Base-by-base conservation (phyloP, 2,113 vertebrate genomes). In the Phainopepla nitens region DNA sequence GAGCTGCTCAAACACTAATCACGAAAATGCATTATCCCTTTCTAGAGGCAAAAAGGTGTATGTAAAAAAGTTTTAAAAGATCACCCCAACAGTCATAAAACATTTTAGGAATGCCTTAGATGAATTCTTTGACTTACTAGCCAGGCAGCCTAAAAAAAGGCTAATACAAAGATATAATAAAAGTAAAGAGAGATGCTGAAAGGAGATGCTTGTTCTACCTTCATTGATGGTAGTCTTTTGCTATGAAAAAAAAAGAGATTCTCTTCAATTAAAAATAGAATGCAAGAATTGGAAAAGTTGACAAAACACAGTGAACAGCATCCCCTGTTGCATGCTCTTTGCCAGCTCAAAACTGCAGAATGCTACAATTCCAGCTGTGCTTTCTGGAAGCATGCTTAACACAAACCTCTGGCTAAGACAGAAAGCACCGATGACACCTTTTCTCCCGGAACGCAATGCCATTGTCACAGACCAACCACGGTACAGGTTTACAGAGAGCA, bases 271-370 rank as follows among this genome's bases (percentile, higher is more conserved):
- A 91, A 91, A 96, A 96, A 96, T 4, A 92, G 96, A 97, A 97
- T 80, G 96, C 86, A 97, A 95, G 87, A 97, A 98, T 88, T 94
- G 81, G 92, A 97, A 87, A 72, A 95, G 54, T 95, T 89, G 96
- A 97, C 90, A 96, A 97, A 97, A 97, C 88, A 92, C 31, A 96
- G 96, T 54, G 91, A 97, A 95, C 71, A 95, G 97, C 96, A 98
- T 97, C 97, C 97, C 97, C 97, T 97, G 94, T 84, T 97, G 97
- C 98, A 98, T 98, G 98, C 98, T 97, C 95, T 97, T 96, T 61
- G 75, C 96, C 97, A 98, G 97, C 96, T 97, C 96, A 93, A 96
- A 96, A 96, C 94, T 92, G 94, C 93, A 97, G 95, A 96, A 97
- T 98, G 97, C 98, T 98, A 94, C 95, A 95, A 96, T 58, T 92